A percentile compares a stretch with the other conserved stretches of the same genome.
phyloP scores from a whole-genome alignment of 2,888 invertebrate species.

The Dicyrtomina minuta region DNA sequence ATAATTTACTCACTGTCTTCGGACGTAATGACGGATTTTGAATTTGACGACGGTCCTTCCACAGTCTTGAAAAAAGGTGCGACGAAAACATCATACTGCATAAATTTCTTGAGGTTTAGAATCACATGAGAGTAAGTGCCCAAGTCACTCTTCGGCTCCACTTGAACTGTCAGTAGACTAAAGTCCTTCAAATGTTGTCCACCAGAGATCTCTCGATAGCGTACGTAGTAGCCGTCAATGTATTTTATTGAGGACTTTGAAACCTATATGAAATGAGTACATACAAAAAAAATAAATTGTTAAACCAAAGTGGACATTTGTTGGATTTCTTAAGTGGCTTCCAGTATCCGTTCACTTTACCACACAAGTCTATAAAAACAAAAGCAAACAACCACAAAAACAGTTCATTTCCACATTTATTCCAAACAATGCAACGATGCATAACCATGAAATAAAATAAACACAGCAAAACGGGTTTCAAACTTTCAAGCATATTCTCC shows the following conservation, averaged over 20 bases:
- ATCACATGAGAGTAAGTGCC: constrained; percentile 73
- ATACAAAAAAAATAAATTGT: background rate
- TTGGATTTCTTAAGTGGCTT: constrained; percentile 1
- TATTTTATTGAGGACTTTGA: constrained; percentile 58
- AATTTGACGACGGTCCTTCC: constrained; percentile 90
- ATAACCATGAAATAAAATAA: too few species aligned
- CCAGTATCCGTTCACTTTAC: background rate
- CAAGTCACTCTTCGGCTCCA: constrained; percentile 60
- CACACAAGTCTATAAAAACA: too few species aligned
- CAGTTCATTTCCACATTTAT: too few species aligned
- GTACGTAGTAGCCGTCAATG: constrained; percentile 71
- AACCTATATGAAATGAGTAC: constrained; percentile 44
- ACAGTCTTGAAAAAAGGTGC: constrained; percentile 84
- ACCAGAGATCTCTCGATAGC: constrained; percentile 66
- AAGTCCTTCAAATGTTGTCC: constrained; percentile 60
- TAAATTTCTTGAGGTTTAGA: constrained; percentile 77
- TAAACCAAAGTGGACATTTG: too few species aligned
- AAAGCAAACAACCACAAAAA: too few species aligned
- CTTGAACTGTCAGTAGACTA: constrained; percentile 67
- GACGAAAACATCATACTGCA: constrained; percentile 88
- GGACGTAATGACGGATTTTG: constrained; percentile 77
- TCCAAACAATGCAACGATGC: too few species aligned
- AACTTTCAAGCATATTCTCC: too few species aligned
- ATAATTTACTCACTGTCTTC: constrained; percentile 67
- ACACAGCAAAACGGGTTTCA: too few species aligned